phyloP scores from a whole-genome alignment of 2,113 vertebrate species.

The Martes martes region DNA sequence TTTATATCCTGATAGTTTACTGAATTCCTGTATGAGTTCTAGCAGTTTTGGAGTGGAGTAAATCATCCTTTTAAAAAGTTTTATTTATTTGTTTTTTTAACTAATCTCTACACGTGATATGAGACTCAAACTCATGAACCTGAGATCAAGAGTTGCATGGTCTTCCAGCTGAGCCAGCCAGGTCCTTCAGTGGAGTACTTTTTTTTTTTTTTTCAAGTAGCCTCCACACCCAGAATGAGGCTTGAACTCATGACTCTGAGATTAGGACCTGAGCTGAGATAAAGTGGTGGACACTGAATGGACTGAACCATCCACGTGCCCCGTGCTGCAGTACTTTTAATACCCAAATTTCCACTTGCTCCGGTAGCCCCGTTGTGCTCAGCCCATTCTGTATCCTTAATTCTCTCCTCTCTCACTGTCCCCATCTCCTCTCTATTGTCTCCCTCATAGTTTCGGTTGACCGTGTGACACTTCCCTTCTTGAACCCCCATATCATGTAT shows the following conservation, averaged over 20 bases:
- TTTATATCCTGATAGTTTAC: no score
- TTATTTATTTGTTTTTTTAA: background rate
- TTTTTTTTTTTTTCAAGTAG: background rate
- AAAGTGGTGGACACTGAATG: background rate
- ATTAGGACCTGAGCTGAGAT: background rate
- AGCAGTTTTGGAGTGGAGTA: background rate
- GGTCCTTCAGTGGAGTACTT: background rate
- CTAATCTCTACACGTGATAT: background rate
- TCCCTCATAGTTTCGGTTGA: background rate
- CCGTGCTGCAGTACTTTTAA: background rate
- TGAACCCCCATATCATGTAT: background rate
- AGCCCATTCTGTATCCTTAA: background rate
- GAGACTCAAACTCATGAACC: background rate
- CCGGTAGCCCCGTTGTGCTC: accelerated
- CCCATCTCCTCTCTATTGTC: background rate
- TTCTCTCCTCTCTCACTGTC: background rate
- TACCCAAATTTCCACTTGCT: background rate
- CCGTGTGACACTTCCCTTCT: background rate
- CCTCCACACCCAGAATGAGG: background rate
- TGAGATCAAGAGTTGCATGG: background rate
- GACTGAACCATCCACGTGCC: background rate
- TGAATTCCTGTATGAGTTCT: no score
- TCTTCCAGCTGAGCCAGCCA: background rate
- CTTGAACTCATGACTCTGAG: background rate
- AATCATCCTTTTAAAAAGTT: background rate